phyloP scores from a whole-genome alignment of 2,113 vertebrate species.

The Tiliqua scincoides region DNA sequence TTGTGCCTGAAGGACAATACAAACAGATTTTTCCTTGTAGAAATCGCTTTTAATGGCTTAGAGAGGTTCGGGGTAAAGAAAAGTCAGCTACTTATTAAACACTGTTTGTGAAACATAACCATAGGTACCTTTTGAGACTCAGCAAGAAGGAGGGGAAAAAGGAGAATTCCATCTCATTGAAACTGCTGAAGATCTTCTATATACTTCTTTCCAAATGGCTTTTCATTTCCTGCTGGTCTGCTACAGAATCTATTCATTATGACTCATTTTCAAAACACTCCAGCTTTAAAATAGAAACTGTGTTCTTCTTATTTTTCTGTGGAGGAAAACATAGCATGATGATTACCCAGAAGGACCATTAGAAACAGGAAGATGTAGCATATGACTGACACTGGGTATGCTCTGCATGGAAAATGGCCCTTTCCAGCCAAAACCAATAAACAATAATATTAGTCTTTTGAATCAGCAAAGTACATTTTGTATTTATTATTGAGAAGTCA shows the following conservation, averaged over 20 bases:
- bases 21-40: slow-evolving; percentile 44
- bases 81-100: slow-evolving; percentile 32
- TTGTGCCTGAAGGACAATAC: slow-evolving; percentile 40
- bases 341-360: slow-evolving; percentile 56
- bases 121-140: slow-evolving; percentile 4
- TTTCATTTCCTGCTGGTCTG: slow-evolving; percentile 56
- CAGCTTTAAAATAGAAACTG: slow-evolving; percentile 54
- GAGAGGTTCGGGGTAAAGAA: background rate
- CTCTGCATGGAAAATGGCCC: slow-evolving; percentile 42
- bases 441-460: slow-evolving; percentile 48
- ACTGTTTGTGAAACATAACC: slow-evolving; percentile 41
- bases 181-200: slow-evolving; percentile 11
- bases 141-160: background rate
- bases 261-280: slow-evolving; percentile 55
- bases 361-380: slow-evolving; percentile 38
- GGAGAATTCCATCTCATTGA: background rate
- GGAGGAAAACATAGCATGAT: slow-evolving; percentile 51
- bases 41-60: slow-evolving; percentile 22
- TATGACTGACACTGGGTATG: slow-evolving; percentile 48
- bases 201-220: slow-evolving; percentile 48
- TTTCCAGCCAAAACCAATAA: slow-evolving; percentile 59
- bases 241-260: slow-evolving; percentile 59
- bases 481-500: slow-evolving; percentile 49
- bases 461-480: slow-evolving; percentile 19
- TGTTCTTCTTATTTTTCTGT: slow-evolving; percentile 53